Conservation (phyloP, 2,888 invertebrate genomes). For the Lasioglossum marginatum region DNA sequence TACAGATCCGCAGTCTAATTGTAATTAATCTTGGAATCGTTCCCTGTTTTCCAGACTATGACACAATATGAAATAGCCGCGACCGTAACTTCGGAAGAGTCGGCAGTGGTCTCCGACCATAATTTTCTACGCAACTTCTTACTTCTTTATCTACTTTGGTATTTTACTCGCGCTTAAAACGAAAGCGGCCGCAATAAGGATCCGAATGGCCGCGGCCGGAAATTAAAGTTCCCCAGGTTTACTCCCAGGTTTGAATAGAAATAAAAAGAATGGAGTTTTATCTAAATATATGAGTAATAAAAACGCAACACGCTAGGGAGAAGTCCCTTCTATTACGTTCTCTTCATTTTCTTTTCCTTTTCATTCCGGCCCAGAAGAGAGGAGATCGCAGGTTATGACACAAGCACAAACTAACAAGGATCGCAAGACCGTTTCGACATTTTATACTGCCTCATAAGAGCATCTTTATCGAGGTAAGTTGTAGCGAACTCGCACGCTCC, state of each 20-base stretch:
- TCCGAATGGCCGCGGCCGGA: background rate
- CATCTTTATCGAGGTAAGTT: constrained; percentile 24
- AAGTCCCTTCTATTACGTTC: background rate
- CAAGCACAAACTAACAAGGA: background rate
- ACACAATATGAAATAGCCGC: too few relatives aligned
- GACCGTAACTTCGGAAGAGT: background rate
- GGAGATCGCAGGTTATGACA: background rate
- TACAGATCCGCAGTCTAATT: too few relatives aligned
- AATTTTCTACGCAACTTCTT: constrained; percentile 2
- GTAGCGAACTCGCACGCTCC: constrained; percentile 9
- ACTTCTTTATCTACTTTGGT: background rate
- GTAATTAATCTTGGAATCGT: too few relatives aligned
- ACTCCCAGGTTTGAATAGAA: background rate
- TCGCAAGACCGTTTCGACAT: constrained; percentile 17
- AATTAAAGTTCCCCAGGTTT: constrained; percentile 4
- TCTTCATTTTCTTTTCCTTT: background rate
- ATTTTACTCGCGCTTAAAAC: background rate
- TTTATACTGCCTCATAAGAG: constrained; percentile 15
- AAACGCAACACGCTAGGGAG: background rate
- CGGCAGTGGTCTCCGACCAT: background rate
- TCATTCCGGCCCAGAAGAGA: background rate
- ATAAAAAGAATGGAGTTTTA: background rate
- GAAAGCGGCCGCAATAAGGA: background rate
- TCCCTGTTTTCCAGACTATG: too few relatives aligned
- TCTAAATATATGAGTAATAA: background rate